Conservation (phyloP, 2,888 invertebrate species). For the Pristionchus mayeri region DNA sequence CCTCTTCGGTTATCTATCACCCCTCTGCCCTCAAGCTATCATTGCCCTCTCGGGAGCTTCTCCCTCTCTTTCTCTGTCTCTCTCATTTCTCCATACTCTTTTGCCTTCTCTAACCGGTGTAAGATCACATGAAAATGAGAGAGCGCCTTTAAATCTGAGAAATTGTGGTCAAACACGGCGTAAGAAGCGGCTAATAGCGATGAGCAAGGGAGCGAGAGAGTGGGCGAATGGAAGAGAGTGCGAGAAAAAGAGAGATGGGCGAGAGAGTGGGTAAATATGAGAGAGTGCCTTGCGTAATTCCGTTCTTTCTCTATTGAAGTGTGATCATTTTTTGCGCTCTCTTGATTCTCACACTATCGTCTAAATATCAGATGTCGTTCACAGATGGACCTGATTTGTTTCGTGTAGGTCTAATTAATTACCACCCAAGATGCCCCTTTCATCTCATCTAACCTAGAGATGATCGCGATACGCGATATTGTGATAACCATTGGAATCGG, state of each 20-base stretch:
- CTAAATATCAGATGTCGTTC: neutral
- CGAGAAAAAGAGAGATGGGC: neutral
- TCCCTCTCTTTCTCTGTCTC: neutral
- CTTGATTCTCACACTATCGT: neutral
- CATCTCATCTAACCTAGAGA: no score
- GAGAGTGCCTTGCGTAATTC: neutral
- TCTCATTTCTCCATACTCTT: neutral
- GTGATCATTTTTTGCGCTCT: neutral
- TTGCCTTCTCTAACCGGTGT: neutral
- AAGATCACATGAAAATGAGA: neutral
- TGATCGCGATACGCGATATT: no score
- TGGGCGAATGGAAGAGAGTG: neutral
- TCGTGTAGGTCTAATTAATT: neutral
- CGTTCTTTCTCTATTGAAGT: neutral
- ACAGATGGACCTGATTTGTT: constrained; percentile 29
- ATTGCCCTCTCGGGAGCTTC: neutral
- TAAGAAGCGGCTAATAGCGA: neutral
- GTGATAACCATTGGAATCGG: no score
- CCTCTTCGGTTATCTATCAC: neutral
- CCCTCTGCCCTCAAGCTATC: neutral
- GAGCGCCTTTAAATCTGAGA: neutral
- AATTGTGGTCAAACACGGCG: neutral
- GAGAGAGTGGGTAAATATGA: neutral
- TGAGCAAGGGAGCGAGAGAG: neutral
- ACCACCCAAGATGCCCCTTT: neutral